Base-by-base conservation (phyloP, 2,113 vertebrate species). In the Ploceus nigricollis region DNA sequence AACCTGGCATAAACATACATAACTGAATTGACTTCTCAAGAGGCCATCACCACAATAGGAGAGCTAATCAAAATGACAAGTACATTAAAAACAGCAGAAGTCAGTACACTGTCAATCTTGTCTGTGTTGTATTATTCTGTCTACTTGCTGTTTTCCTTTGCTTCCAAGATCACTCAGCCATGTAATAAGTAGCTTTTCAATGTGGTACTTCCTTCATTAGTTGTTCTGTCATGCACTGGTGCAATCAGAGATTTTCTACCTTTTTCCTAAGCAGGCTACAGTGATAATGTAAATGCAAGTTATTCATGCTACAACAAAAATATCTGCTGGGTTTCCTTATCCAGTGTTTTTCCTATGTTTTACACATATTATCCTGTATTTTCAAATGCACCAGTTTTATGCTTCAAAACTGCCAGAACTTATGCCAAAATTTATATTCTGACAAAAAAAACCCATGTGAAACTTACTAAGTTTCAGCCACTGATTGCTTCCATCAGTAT, bases 101-200 rank as follows among this genome's bases (percentile, higher is more conserved):
- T 68, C 58, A 70, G 31, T 18, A 71, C 13, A 61, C 11, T 39
- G 37, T 40, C 47, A 71, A 8, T 42, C 64, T 71, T 78, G 37
- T 63, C 25, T 61, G 9, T 85, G 37, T 68, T 75, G 39, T 54
- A 56, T 58, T 90, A 37, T 39, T 65, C 54, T 82, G 15, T 56
- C 18, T 63, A 42, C 64, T 76, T 68, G 60, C 60, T 85, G 25
- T 20, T 95, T 88, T 66, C 48, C 44, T 76, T 86, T 6, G 0
- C 53, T 87, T 78, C 79, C 82, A 77, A 76, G 50, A 24, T 37
- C 85, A 91, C 37, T 72, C 44, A 75, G 61, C 68, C 53, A 57
- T 53, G 30, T 85, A 89, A 88, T 91, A 94, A 86, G 28, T 37
- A 86, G 48, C 87, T 88, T 93, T 91, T 86, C 60, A 78, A 7